phyloP scores from a whole-genome alignment of 2,797 vertebrate genomes.

The Dermochelys coriacea region DNA sequence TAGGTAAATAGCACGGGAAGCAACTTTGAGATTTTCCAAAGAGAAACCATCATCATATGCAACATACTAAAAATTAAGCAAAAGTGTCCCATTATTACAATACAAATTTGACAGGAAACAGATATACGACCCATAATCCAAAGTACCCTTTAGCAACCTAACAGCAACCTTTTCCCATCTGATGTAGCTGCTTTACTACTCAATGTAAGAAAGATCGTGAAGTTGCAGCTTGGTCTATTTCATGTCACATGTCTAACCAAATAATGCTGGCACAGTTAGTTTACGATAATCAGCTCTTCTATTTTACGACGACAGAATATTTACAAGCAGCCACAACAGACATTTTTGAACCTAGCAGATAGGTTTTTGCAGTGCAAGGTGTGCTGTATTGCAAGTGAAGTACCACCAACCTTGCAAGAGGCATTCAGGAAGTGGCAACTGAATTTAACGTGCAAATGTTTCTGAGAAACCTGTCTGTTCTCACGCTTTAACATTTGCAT shows the following conservation, averaged over 20 bases:
- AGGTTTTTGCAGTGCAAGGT: background rate
- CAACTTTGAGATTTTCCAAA: background rate
- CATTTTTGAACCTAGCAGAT: background rate
- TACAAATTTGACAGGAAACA: slow-evolving; percentile 35
- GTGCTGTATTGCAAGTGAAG: background rate
- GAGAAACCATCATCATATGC: slow-evolving; percentile 27
- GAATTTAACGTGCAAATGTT: background rate
- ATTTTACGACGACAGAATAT: slow-evolving; percentile 56
- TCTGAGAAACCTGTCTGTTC: background rate
- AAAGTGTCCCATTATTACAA: background rate
- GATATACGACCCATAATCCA: background rate
- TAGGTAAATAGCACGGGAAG: background rate
- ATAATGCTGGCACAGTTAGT: background rate
- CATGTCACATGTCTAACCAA: background rate
- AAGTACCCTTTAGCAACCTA: slow-evolving; percentile 53
- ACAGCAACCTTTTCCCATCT: slow-evolving; percentile 40
- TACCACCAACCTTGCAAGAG: background rate
- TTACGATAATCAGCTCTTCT: slow-evolving; percentile 21
- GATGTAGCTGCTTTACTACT: background rate
- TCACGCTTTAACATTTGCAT: background rate
- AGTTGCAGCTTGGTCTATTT: background rate
- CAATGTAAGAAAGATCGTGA: accelerated
- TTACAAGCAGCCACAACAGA: slow-evolving; percentile 45
- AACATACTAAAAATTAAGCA: slow-evolving; percentile 26
- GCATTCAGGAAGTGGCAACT: background rate